Conservation (phyloP, 2,888 invertebrate genomes). For the Mythimna lalbum region DNA sequence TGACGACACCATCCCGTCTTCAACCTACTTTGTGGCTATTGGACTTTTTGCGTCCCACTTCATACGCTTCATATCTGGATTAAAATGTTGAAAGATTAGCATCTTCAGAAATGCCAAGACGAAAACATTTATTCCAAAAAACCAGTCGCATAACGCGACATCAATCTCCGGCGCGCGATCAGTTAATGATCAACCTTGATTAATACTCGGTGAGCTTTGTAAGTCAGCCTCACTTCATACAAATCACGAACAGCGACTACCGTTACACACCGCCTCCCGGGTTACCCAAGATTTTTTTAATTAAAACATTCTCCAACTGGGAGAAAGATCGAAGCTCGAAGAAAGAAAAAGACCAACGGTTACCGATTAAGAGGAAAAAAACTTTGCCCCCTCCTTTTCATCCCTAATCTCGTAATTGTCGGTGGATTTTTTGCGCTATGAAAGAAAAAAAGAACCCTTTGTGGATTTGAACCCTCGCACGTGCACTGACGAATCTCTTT, state of each 20-base stretch:
- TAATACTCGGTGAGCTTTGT: conserved; percentile 69
- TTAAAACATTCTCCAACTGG: conserved; percentile 79
- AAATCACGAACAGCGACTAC: conserved; percentile 71
- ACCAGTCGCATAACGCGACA: conserved; percentile 41
- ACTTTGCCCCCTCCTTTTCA: conserved; percentile 77
- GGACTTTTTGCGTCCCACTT: too few species aligned
- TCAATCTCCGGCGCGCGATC: conserved; percentile 60
- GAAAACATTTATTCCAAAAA: conserved; percentile 38
- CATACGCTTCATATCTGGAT: conserved; percentile 8
- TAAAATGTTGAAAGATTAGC: conserved; percentile 14
- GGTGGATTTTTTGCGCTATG: conserved; percentile 80
- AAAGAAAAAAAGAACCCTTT: conserved; percentile 84
- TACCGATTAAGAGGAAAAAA: conserved; percentile 75
- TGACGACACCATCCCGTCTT: background rate
- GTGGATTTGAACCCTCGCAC: conserved; percentile 85
- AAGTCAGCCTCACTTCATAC: conserved; percentile 67
- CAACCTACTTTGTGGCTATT: background rate
- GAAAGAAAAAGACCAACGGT: conserved; percentile 77
- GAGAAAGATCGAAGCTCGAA: too few species aligned
- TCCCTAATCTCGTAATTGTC: conserved; percentile 88
- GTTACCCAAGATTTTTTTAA: conserved; percentile 76
- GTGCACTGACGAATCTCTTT: conserved; percentile 81
- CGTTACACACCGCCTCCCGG: conserved; percentile 62
- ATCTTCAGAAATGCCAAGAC: conserved; percentile 18
- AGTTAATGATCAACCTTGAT: conserved; percentile 74